These are phyloP conservation scores for Meganola albula DNA, from an alignment of 2,888 invertebrate genomes.

Conservation along the genomic window DNA sequence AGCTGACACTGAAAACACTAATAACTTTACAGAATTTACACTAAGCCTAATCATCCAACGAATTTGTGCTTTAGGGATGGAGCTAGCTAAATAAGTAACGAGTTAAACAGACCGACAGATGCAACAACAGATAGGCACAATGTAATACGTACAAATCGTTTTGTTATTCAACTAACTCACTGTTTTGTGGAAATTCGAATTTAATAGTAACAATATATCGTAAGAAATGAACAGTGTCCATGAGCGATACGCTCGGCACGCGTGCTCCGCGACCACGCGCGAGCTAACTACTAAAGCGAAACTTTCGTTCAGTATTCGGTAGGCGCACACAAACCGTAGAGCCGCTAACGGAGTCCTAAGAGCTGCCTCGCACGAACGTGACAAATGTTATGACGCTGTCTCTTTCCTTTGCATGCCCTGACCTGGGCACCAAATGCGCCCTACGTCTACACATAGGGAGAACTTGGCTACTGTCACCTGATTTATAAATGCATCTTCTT, in stretches of 20 bases:
- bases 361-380: conserved; percentile 18
- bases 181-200: conserved; percentile 42
- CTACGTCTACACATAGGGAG: conserved; percentile 25
- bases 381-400: conserved; percentile 12
- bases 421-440: conserved; percentile 27
- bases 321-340: conserved; percentile 41
- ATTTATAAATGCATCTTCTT: conserved; percentile 30
- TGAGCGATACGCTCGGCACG: conserved; percentile 45
- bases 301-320: conserved; percentile 53
- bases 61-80: conserved; percentile 35
- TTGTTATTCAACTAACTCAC: conserved; percentile 38
- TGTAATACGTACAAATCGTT: conserved; percentile 33
- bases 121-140: conserved; percentile 30
- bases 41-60: conserved; percentile 40
- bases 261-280: conserved; percentile 63
- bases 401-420: conserved; percentile 28
- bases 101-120: conserved; percentile 39
- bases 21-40: conserved; percentile 64
- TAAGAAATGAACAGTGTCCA: conserved; percentile 54
- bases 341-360: conserved; percentile 28
- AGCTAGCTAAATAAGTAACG: conserved; percentile 35
- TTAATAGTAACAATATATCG: conserved; percentile 46
- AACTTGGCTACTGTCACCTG: conserved; percentile 42
- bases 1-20: conserved; percentile 71
- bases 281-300: conserved; percentile 42